These are phyloP conservation scores for Cynaeus angustus DNA, from an alignment of 2,888 invertebrate species.

Conservation along the genomic window DNA sequence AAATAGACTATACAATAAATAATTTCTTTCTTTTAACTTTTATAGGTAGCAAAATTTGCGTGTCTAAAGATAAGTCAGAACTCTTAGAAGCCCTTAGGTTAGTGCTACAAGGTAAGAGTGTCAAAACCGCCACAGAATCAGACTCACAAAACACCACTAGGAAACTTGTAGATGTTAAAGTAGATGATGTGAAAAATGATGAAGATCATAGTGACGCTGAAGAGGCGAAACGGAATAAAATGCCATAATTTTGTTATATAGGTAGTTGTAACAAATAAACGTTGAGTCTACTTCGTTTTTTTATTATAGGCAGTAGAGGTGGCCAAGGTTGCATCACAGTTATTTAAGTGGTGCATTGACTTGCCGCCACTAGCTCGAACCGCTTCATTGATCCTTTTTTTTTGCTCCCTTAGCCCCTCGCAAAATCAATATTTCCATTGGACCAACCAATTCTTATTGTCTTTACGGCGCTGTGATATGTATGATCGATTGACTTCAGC, in stretches of 20 bases:
- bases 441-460: slow-evolving; percentile 30
- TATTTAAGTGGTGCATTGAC: too few species aligned
- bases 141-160: slow-evolving; percentile 41
- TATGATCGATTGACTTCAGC: slow-evolving; percentile 39
- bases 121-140: slow-evolving; percentile 23
- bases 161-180: slow-evolving; percentile 58
- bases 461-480: slow-evolving; percentile 41
- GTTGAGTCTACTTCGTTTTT: too few species aligned
- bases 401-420: too few species aligned
- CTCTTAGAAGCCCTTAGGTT: slow-evolving; percentile 77
- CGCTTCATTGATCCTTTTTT: too few species aligned
- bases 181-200: slow-evolving; percentile 27
- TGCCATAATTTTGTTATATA: slow-evolving; percentile 28
- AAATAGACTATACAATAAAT: slow-evolving; percentile 47
- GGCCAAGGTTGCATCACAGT: too few species aligned
- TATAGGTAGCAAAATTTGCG: slow-evolving; percentile 79
- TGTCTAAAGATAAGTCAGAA: slow-evolving; percentile 74
- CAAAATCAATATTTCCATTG: background rate
- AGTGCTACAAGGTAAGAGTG: slow-evolving; percentile 70
- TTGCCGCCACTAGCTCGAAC: too few species aligned
- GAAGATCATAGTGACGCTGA: slow-evolving; percentile 61
- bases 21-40: slow-evolving; percentile 52
- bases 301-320: too few species aligned
- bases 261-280: slow-evolving; percentile 17
- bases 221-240: slow-evolving; percentile 57